These are phyloP conservation scores for Acrocephalus kingi DNA, from an alignment of 2,113 vertebrate species.

Conservation along the genomic window DNA sequence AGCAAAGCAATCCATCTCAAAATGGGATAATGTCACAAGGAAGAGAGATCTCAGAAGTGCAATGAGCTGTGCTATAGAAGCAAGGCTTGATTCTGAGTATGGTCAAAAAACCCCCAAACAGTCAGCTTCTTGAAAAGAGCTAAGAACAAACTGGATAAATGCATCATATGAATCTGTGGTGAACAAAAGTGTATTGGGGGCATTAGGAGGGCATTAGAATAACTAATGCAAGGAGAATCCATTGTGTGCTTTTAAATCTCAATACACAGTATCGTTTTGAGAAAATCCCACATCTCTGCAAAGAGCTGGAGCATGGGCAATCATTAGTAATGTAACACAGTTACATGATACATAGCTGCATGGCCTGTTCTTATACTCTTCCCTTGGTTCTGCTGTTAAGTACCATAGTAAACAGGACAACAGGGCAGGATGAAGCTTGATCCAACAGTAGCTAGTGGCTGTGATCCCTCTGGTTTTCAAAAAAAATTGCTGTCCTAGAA, in stretches of 20 bases:
- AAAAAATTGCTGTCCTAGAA: not conserved
- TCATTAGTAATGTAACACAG: not conserved
- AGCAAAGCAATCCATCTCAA: not conserved
- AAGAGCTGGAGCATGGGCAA: not conserved
- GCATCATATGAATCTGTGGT: not conserved
- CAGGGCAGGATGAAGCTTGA: not conserved
- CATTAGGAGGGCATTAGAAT: not conserved
- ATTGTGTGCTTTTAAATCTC: not conserved
- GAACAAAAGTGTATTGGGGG: not conserved
- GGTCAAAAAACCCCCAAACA: fast-evolving
- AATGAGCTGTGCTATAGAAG: not conserved
- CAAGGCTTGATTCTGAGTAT: not conserved
- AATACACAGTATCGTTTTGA: not conserved
- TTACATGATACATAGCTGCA: not conserved
- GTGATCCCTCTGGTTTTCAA: not conserved
- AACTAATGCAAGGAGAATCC: not conserved
- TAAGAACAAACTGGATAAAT: not conserved
- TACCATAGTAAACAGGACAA: not conserved
- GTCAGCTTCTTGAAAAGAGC: not conserved
- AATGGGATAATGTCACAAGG: not conserved
- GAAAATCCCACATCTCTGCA: not conserved
- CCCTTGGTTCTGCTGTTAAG: not conserved
- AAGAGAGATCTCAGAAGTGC: not conserved
- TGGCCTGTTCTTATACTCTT: not conserved
- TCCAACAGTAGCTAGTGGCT: not conserved